phyloP scores from a whole-genome alignment of 2,888 invertebrate genomes.

The Erebia epiphron region DNA sequence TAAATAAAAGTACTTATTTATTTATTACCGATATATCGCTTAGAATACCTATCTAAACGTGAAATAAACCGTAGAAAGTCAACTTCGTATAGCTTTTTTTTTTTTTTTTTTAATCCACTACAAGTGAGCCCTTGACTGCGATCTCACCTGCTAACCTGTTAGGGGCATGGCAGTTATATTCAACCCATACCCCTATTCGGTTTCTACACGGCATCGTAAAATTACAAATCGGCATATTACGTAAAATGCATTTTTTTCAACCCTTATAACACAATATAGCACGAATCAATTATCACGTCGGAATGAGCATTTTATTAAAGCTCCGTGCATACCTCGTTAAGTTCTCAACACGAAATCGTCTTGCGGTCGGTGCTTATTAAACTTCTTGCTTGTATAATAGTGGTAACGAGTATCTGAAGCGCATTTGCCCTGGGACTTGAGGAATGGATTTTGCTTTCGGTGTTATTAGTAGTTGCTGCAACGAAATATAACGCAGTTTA shows the following conservation, averaged over 20 bases:
- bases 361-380: constrained; percentile 67
- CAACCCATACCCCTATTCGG: no score
- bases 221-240: no score
- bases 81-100: constrained; percentile 4
- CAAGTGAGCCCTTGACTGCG: no score
- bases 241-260: constrained; percentile 27
- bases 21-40: not conserved
- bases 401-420: constrained; percentile 28
- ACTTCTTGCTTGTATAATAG: constrained; percentile 50
- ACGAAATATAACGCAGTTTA: not conserved
- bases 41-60: not conserved
- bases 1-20: not conserved
- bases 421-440: constrained; percentile 12
- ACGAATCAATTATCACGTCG: constrained; percentile 40
- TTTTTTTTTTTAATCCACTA: no score
- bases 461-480: constrained; percentile 2
- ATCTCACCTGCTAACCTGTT: no score
- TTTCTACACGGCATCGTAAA: no score
- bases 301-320: constrained; percentile 39
- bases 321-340: constrained; percentile 47
- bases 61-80: not conserved
- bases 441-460: constrained; percentile 13
- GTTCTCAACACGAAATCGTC: constrained; percentile 54
- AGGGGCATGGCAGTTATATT: no score
- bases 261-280: constrained; percentile 31